A percentile compares a stretch with the other conserved stretches of the same genome.
These are phyloP conservation scores for Tetrapedia diversipes DNA, from an alignment of 2,888 invertebrate genomes.

Conservation along the genomic window DNA sequence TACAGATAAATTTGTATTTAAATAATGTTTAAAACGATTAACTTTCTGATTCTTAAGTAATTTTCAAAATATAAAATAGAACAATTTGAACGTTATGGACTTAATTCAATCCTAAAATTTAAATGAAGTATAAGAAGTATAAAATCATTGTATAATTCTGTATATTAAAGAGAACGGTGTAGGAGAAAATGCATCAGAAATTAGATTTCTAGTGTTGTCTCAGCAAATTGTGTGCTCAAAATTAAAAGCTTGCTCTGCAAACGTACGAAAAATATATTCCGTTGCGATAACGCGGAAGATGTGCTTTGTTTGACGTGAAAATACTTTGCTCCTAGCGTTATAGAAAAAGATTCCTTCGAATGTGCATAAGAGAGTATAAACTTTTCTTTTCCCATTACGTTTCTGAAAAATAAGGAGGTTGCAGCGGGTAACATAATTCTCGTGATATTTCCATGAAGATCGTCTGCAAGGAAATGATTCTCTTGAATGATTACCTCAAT, in stretches of 20 bases:
- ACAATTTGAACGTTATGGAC: not conserved
- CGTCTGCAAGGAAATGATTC: too few relatives aligned
- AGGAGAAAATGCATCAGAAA: not conserved
- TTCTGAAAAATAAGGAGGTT: not conserved
- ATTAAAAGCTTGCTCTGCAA: not conserved
- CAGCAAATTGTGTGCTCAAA: not conserved
- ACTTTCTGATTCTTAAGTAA: not conserved
- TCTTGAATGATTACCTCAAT: too few relatives aligned
- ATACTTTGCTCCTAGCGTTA: not conserved
- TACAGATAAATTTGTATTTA: too few relatives aligned
- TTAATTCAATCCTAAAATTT: not conserved
- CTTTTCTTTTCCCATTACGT: too few relatives aligned
- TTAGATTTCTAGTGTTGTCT: not conserved
- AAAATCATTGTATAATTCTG: not conserved
- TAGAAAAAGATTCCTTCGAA: not conserved
- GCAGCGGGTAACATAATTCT: not conserved
- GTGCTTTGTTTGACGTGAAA: not conserved
- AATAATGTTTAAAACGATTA: too few relatives aligned
- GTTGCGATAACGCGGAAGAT: not conserved
- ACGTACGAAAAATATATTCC: not conserved
- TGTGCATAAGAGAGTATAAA: not conserved
- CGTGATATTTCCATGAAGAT: not conserved
- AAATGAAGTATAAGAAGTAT: not conserved
- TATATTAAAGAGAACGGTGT: not conserved
- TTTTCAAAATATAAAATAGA: not conserved